These are phyloP conservation scores for Fundulus diaphanus DNA, from an alignment of 2,797 vertebrate species.

Conservation along the genomic window DNA sequence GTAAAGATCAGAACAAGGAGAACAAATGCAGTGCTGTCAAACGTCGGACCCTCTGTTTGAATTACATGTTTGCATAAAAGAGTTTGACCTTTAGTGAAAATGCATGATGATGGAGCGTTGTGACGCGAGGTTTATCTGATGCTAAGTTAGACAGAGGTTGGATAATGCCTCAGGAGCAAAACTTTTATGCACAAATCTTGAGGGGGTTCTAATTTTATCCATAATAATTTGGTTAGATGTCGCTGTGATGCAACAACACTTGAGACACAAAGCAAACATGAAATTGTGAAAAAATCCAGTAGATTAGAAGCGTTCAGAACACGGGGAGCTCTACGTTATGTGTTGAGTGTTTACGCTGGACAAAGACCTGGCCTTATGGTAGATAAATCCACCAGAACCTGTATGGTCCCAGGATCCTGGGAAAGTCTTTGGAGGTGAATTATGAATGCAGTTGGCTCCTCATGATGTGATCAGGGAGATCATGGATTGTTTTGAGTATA, in stretches of 20 bases:
- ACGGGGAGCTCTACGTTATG: neutral
- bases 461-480: too few relatives aligned
- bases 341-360: neutral
- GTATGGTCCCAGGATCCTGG: neutral
- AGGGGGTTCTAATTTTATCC: neutral
- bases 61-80: slow-evolving; percentile 7
- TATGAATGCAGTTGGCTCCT: too few relatives aligned
- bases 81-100: slow-evolving; percentile 14
- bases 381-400: neutral
- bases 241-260: neutral
- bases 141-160: neutral
- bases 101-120: neutral
- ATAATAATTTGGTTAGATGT: neutral
- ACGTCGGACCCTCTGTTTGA: neutral
- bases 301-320: neutral
- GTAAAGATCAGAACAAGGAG: slow-evolving; percentile 16
- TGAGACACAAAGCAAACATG: neutral
- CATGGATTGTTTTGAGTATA: neutral
- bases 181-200: neutral
- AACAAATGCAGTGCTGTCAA: slow-evolving; percentile 1
- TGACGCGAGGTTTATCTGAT: slow-evolving; percentile 1
- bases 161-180: neutral
- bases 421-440: neutral
- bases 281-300: neutral
- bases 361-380: too few relatives aligned